Conservation (phyloP, 2,797 vertebrate species). For the Mus spretus region DNA sequence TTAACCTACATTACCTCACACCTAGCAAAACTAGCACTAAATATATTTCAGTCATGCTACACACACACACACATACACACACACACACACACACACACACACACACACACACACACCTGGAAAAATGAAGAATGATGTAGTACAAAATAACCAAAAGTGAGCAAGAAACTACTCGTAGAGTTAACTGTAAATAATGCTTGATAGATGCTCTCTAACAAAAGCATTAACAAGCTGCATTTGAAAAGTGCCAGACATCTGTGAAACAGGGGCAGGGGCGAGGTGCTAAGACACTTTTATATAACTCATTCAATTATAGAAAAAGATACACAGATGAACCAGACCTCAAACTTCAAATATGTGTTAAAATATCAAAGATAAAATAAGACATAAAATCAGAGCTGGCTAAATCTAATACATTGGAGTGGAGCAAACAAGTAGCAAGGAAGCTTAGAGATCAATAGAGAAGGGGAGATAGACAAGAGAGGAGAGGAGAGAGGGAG, state of each 20-base stretch:
- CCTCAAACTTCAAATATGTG: neutral
- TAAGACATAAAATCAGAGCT: neutral
- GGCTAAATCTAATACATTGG: neutral
- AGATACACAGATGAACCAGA: neutral
- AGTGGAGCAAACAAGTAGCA: neutral
- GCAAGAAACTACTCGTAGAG: constrained; percentile 9
- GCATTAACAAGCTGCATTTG: neutral
- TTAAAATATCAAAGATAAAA: constrained; percentile 6
- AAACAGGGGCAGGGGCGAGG: neutral
- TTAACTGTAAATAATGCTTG: constrained; percentile 14
- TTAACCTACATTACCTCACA: neutral
- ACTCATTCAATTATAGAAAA: neutral
- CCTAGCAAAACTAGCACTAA: constrained; percentile 22
- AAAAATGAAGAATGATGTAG: neutral
- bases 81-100: too few species aligned
- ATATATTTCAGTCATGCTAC: neutral
- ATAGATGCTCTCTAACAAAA: constrained; percentile 6
- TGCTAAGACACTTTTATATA: neutral
- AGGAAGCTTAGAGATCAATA: neutral
- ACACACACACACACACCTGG: too few species aligned
- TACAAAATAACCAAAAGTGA: neutral
- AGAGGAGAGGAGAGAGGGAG: neutral
- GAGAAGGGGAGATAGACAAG: neutral
- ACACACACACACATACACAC: too few species aligned
- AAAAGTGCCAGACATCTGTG: neutral